Evolutionary conservation across 2,888 invertebrate genomes (phyloP), one percentile per base, ranked within the genome.

Genomic region (Pristionchus exspectatus): DNA sequence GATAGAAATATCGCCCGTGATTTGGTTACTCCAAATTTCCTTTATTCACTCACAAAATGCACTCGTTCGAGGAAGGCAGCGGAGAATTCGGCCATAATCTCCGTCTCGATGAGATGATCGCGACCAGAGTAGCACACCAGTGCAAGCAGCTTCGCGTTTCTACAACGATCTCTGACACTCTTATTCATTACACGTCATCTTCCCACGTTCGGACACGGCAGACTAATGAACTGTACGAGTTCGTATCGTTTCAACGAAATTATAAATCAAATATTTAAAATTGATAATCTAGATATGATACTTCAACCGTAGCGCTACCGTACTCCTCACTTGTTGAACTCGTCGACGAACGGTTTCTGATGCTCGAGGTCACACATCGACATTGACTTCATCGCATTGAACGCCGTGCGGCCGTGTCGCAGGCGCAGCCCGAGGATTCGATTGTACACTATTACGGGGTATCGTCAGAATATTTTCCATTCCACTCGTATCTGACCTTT

Each of bases 321-420:
- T 54, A n/a, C 14, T 24, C 38, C 38, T 74, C 54, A 83, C 84
- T 63, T 56, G 33, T 84, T 33, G 33, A 92, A 87, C 83, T 91
- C 90, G 33, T 91, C 90, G 90, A 92, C 90, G 84, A 77, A 89
- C 54, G 90, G 90, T n/a, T 90, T 66, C 54, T 90, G 89, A 72
- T 88, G 87, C 24, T 91, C 90, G 44, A 91, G 63, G 9, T 90
- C 89, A 30, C 85, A 83, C 9, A 87, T 66, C 56, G 88, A 90
- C 83, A 91, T 90, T 9, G 91, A 83, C 81, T 83, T 87, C 54
- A 92, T 50, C 0, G 91, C 81, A 33, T 33, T 91, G 72, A 91
- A 89, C 4, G 91, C 91, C 21, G 90, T 90, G 30, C 91, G 90
- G 33, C 90, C 90, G 44, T 66, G 50, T 27, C 59, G 69, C 44